Conservation (phyloP, 1,140 invertebrate species). For the Rhagoletis pomonella region DNA sequence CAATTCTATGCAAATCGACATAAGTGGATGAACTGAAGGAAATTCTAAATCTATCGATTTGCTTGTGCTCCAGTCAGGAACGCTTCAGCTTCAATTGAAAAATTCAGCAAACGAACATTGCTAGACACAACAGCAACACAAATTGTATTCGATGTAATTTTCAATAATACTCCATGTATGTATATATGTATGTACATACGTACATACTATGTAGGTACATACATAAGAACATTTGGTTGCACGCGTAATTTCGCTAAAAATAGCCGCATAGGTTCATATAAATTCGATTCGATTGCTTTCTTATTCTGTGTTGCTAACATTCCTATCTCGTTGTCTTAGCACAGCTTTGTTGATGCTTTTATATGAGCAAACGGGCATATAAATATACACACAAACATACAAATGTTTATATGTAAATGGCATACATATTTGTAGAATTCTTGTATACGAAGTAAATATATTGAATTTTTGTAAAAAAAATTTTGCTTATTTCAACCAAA, state of each 20-base stretch:
- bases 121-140: not conserved
- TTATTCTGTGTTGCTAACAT: slow-evolving; percentile 28
- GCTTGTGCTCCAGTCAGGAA: slow-evolving; percentile 7
- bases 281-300: slow-evolving; percentile 38
- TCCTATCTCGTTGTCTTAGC: slow-evolving; percentile 31
- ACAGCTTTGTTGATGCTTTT: slow-evolving; percentile 34
- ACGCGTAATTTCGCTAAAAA: slow-evolving; percentile 49
- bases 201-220: too few relatives aligned
- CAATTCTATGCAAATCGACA: slow-evolving; percentile 11
- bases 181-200: not conserved
- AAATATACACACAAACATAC: not conserved
- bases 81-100: not conserved
- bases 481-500: not conserved
- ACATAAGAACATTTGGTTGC: not conserved
- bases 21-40: slow-evolving; percentile 43
- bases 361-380: not conserved
- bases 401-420: not conserved
- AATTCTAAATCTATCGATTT: slow-evolving; percentile 49
- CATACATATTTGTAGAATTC: not conserved
- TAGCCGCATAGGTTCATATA: slow-evolving; percentile 37
- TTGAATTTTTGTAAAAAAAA: not conserved
- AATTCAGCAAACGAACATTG: slow-evolving; percentile 16
- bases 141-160: too few relatives aligned
- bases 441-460: not conserved
- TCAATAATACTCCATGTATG: too few relatives aligned